A percentile compares a stretch with the other conserved stretches of the same genome.
Evolutionary conservation across 2,797 vertebrate species (phyloP).

Genomic region (Cryptoprocta ferox): DNA sequence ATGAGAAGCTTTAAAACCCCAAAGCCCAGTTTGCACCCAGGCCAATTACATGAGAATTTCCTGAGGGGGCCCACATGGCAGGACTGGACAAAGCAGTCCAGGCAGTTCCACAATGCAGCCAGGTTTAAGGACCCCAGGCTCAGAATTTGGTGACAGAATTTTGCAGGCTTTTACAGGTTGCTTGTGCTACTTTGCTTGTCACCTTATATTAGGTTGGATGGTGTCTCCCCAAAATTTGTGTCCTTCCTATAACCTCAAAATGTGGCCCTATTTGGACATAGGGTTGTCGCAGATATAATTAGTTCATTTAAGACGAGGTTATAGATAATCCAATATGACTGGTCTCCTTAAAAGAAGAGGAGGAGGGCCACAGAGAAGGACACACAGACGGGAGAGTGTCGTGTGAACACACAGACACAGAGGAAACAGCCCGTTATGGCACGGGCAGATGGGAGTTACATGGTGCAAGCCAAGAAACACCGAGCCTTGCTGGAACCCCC

Average conservation of each 20-base stretch:
- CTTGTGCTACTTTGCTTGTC: neutral
- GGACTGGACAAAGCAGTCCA: neutral
- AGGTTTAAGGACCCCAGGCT: neutral
- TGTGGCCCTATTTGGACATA: neutral
- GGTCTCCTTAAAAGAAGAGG: neutral
- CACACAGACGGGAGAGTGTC: neutral
- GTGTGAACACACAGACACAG: neutral
- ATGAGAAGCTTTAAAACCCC: neutral
- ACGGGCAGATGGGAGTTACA: neutral
- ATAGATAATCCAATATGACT: neutral
- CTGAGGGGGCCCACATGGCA: neutral
- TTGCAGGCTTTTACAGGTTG: neutral
- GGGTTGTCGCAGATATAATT: neutral
- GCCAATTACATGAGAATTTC: neutral
- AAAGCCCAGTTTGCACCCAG: neutral
- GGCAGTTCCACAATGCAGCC: neutral
- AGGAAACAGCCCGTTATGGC: no score
- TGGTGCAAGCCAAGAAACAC: no score
- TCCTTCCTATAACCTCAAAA: neutral
- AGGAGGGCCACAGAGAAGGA: neutral
- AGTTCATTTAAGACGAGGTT: neutral
- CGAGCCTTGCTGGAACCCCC: neutral
- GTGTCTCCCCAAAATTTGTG: neutral
- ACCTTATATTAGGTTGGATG: neutral
- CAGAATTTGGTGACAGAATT: neutral